Conservation (phyloP, 2,888 invertebrate genomes). For the Phymatocera aterrima region DNA sequence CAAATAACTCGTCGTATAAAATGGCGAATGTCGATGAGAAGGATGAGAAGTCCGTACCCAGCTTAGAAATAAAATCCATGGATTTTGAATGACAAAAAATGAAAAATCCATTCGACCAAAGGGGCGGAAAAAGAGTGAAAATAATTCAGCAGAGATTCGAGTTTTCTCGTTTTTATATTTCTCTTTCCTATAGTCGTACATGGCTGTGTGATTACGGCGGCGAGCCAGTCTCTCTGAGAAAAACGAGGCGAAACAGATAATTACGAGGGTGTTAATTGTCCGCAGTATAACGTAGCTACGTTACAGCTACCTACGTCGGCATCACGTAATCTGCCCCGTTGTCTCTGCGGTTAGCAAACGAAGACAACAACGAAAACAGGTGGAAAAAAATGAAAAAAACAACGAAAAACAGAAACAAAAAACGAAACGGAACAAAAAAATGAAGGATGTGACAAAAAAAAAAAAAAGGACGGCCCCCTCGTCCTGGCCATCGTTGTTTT, state of each 20-base stretch:
- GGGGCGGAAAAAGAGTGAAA: not conserved
- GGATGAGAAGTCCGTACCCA: too few species aligned
- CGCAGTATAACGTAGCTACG: slow-evolving; percentile 2
- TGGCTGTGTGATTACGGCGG: not conserved
- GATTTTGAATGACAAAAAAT: too few species aligned
- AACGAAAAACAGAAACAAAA: too few species aligned
- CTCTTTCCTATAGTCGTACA: not conserved
- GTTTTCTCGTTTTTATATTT: not conserved
- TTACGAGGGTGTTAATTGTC: slow-evolving; percentile 40
- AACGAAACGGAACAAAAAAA: too few species aligned
- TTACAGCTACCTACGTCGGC: slow-evolving; percentile 14
- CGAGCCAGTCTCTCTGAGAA: not conserved
- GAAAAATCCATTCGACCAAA: not conserved
- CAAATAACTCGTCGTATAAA: too few species aligned
- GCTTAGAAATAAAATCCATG: too few species aligned
- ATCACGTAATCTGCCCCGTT: not conserved
- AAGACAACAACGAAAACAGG: too few species aligned
- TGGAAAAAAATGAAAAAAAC: too few species aligned
- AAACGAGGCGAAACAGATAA: slow-evolving; percentile 23
- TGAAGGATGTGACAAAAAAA: too few species aligned
- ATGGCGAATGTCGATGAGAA: too few species aligned
- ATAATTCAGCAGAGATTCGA: not conserved
- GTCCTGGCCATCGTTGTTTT: not conserved
- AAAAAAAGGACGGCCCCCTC: not conserved
- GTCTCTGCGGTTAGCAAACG: not conserved